These are phyloP conservation scores for Aphelenchoides bicaudatus DNA, from an alignment of 2,888 invertebrate species.

Conservation along the genomic window DNA sequence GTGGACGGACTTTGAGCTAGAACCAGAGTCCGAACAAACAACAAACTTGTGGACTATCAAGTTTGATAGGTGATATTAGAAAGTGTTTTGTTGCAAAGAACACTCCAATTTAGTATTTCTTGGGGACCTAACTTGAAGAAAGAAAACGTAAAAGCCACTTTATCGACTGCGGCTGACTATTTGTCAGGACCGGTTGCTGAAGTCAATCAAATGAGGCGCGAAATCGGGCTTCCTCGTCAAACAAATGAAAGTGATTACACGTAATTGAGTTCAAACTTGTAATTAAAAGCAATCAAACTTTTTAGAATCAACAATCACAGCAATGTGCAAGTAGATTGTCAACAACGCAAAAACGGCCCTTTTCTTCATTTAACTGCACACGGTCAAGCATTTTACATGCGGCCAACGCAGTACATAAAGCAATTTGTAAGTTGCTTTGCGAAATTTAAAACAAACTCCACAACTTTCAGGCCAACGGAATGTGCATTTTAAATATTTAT, in stretches of 20 bases:
- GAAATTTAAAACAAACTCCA: no score
- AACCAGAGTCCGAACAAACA: background rate
- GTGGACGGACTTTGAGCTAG: constrained; percentile 1
- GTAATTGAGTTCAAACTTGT: no score
- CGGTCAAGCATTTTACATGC: constrained; percentile 7
- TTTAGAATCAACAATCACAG: no score
- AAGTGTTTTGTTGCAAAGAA: background rate
- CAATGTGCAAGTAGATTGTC: no score
- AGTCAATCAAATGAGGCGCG: background rate
- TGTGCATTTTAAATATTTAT: constrained; percentile 11
- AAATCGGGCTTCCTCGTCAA: no score
- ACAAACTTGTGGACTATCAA: background rate
- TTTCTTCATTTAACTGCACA: background rate
- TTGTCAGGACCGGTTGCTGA: background rate
- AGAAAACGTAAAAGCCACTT: constrained; percentile 2
- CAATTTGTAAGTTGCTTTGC: constrained; percentile 6
- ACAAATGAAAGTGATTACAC: no score
- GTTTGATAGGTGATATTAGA: constrained; percentile 1
- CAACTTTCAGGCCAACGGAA: background rate
- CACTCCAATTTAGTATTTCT: background rate
- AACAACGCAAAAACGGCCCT: no score
- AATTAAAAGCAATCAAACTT: no score
- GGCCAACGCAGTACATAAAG: constrained; percentile 4
- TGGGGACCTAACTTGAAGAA: background rate
- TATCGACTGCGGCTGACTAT: constrained; percentile 10